These are phyloP conservation scores for Lasioglossum figueresi DNA, from an alignment of 2,888 invertebrate species.

Conservation along the genomic window DNA sequence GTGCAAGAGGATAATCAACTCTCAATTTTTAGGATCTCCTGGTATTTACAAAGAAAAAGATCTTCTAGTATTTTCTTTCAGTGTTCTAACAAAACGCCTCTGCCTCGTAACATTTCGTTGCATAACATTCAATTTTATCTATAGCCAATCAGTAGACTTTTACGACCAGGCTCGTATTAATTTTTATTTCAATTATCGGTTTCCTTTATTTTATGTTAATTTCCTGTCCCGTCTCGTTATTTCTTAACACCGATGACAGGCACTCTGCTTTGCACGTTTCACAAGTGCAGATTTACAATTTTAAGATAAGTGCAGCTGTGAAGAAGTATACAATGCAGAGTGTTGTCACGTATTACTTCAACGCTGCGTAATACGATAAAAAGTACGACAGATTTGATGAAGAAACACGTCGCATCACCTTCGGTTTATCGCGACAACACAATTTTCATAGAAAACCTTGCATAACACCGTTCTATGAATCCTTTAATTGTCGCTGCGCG, in stretches of 20 bases:
- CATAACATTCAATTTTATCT: not conserved
- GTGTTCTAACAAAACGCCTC: not conserved
- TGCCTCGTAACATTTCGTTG: too few relatives aligned
- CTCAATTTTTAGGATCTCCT: too few relatives aligned
- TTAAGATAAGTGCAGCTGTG: not conserved
- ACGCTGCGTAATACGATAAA: not conserved
- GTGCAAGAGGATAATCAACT: too few relatives aligned
- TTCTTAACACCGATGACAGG: not conserved
- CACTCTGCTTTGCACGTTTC: not conserved
- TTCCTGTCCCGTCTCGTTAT: not conserved
- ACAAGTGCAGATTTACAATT: not conserved
- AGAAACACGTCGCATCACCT: not conserved
- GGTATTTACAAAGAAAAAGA: too few relatives aligned
- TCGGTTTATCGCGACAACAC: too few relatives aligned
- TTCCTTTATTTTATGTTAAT: not conserved
- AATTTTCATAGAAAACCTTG: not conserved
- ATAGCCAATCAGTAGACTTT: not conserved
- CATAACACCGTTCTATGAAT: not conserved
- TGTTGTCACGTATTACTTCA: not conserved
- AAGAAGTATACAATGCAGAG: not conserved
- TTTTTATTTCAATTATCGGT: not conserved
- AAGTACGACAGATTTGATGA: not conserved
- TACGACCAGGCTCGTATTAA: not conserved
- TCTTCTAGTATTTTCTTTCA: too few relatives aligned
- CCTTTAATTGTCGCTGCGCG: not conserved